A percentile compares a stretch with the other conserved stretches of the same genome.
Evolutionary conservation across 2,113 vertebrate genomes (phyloP).

Genomic region (Syngnathus floridae): DNA sequence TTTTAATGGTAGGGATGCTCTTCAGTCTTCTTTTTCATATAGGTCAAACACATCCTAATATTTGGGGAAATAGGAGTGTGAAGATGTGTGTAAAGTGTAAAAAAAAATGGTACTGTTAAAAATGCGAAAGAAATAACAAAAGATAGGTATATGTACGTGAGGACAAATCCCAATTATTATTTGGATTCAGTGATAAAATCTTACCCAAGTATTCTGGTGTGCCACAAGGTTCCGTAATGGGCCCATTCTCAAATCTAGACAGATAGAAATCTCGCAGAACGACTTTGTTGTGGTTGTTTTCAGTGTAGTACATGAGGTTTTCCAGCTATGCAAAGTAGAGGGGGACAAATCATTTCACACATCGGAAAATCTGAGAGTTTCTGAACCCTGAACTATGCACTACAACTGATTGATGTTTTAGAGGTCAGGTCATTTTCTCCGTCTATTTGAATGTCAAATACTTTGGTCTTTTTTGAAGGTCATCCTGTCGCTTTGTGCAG

Average conservation of each 20-base stretch:
- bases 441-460: background rate
- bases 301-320: conserved; percentile 83
- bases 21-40: background rate
- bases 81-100: background rate
- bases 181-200: background rate
- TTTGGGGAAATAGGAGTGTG: background rate
- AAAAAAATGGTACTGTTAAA: background rate
- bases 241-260: conserved; percentile 78
- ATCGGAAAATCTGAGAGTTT: background rate
- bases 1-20: background rate
- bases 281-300: conserved; percentile 81
- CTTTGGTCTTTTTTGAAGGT: background rate
- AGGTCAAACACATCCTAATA: background rate
- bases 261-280: conserved; percentile 81
- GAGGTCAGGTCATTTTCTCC: background rate
- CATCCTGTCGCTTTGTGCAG: background rate
- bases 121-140: background rate
- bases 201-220: conserved; percentile 81
- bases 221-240: conserved; percentile 80
- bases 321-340: conserved; percentile 66
- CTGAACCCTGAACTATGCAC: background rate
- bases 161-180: background rate
- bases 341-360: background rate
- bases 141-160: background rate
- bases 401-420: background rate